phyloP scores from a whole-genome alignment of 2,113 vertebrate genomes.

The zebrafish (Danio rerio) region GRCz12tu NC_133184.1:55103501-55104000 shows the following conservation, averaged over 20 bases:
- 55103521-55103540: too few relatives aligned
- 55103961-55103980: background rate
- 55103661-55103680: background rate
- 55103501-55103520: background rate
- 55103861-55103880: too few relatives aligned
- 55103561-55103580: conserved; percentile 3
- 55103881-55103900: background rate
- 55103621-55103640: background rate
- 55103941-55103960: background rate
- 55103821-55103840: background rate
- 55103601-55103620: background rate
- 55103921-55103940: background rate
- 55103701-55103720: background rate
- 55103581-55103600: background rate
- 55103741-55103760: conserved; percentile 65
- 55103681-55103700: background rate
- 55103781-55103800: background rate
- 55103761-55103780: conserved; percentile 55
- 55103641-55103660: background rate
- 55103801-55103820: too few relatives aligned
- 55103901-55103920: background rate
- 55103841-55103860: background rate
- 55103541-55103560: too few relatives aligned
- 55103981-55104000: background rate
- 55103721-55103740: background rate